Conservation (phyloP, 1,140 invertebrate species). For the Calephelis nemesis region DNA sequence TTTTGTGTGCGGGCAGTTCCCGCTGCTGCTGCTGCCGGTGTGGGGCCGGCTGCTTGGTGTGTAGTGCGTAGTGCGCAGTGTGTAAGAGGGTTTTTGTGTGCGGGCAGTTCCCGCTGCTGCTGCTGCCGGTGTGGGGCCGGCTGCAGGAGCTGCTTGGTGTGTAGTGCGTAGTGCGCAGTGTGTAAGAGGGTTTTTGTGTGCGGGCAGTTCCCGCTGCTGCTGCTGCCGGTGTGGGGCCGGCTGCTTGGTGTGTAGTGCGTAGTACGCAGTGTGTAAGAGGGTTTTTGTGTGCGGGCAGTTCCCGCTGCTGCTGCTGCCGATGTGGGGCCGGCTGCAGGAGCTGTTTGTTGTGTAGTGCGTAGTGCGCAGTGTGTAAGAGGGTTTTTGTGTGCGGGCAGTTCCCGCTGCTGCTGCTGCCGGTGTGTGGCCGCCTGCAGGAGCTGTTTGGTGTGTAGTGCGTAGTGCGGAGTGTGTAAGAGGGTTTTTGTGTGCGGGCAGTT, state of each 20-base stretch:
- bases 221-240: constrained; percentile 92
- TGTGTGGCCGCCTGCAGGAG: too few relatives aligned
- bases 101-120: constrained; percentile 85
- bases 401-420: too few relatives aligned
- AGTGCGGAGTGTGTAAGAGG: background rate
- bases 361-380: background rate
- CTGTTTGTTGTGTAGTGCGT: constrained; percentile 77
- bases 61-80: background rate
- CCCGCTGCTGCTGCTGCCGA: constrained; percentile 89
- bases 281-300: constrained; percentile 73
- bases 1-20: constrained; percentile 80
- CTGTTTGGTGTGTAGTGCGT: too few relatives aligned
- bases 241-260: constrained; percentile 75
- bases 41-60: constrained; percentile 89
- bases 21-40: constrained; percentile 89
- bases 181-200: background rate
- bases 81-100: background rate
- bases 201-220: constrained; percentile 85
- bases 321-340: constrained; percentile 91
- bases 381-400: too few relatives aligned
- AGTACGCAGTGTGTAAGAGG: background rate
- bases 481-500: constrained; percentile 73
- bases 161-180: background rate
- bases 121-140: constrained; percentile 92
- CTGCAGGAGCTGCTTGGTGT: constrained; percentile 87